Evolutionary conservation across 2,888 invertebrate genomes (phyloP).

Genomic region (Machimus rusticus): DNA sequence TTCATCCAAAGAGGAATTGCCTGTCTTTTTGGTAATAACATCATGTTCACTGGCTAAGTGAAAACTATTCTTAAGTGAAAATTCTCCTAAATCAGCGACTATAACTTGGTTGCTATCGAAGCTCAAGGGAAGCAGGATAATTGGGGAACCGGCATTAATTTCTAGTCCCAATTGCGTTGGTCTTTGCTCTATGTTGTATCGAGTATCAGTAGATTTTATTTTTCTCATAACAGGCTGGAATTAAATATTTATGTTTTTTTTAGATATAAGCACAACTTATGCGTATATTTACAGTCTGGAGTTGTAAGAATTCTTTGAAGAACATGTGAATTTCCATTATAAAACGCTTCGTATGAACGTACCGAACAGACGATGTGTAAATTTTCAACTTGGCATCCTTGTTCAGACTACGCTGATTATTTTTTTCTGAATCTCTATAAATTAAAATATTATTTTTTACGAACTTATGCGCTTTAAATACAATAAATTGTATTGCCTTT

Average conservation of each 20-base stretch:
- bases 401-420: constrained; percentile 50
- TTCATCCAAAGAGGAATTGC: constrained; percentile 53
- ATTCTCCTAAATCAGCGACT: constrained; percentile 80
- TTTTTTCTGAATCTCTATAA: constrained; percentile 50
- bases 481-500: constrained; percentile 52
- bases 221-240: constrained; percentile 59
- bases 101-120: constrained; percentile 79
- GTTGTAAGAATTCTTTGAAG: constrained; percentile 81
- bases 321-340: constrained; percentile 88
- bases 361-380: constrained; percentile 89
- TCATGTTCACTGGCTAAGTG: constrained; percentile 66
- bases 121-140: constrained; percentile 86
- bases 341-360: constrained; percentile 94
- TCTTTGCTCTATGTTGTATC: constrained; percentile 54
- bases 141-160: constrained; percentile 70
- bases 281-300: constrained; percentile 74
- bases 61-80: constrained; percentile 81
- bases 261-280: background rate
- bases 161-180: constrained; percentile 59
- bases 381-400: constrained; percentile 63
- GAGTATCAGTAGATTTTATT: constrained; percentile 56
- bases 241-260: background rate
- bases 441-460: background rate
- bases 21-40: constrained; percentile 54
- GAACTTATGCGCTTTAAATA: constrained; percentile 43